Conservation (phyloP, 2,888 invertebrate genomes). For the Sesia bembeciformis region DNA sequence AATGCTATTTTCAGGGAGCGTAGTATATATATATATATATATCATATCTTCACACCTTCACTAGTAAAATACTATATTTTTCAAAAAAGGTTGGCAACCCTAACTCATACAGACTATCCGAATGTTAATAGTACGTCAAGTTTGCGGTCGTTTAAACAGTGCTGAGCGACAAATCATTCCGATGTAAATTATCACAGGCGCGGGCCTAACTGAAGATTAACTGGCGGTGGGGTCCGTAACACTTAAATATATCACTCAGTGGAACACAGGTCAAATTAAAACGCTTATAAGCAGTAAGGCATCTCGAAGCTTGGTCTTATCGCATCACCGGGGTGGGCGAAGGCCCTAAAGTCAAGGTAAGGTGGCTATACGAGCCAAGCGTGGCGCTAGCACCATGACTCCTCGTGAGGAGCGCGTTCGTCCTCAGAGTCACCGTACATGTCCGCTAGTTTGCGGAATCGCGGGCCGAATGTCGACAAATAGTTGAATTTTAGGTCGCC, state of each 20-base stretch:
- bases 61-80: too few relatives aligned
- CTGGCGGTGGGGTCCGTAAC: conserved; percentile 30
- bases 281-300: conserved; percentile 45
- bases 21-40: too few relatives aligned
- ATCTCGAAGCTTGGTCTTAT: conserved; percentile 32
- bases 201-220: not conserved
- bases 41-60: too few relatives aligned
- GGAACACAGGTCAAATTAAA: conserved; percentile 17
- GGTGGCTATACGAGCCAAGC: conserved; percentile 66
- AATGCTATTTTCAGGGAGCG: too few relatives aligned
- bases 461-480: conserved; percentile 94
- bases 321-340: conserved; percentile 15
- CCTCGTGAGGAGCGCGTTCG: conserved; percentile 84
- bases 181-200: not conserved
- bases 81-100: too few relatives aligned
- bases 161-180: not conserved
- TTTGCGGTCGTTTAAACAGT: too few relatives aligned
- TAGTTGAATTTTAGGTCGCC: conserved; percentile 96
- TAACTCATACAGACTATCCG: too few relatives aligned
- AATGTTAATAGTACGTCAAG: too few relatives aligned
- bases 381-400: conserved; percentile 85
- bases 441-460: conserved; percentile 93
- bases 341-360: conserved; percentile 23
- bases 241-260: conserved; percentile 14
- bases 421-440: conserved; percentile 96